These are phyloP conservation scores for Ophonus ardosiacus DNA, from an alignment of 2,888 invertebrate genomes.

Conservation along the genomic window DNA sequence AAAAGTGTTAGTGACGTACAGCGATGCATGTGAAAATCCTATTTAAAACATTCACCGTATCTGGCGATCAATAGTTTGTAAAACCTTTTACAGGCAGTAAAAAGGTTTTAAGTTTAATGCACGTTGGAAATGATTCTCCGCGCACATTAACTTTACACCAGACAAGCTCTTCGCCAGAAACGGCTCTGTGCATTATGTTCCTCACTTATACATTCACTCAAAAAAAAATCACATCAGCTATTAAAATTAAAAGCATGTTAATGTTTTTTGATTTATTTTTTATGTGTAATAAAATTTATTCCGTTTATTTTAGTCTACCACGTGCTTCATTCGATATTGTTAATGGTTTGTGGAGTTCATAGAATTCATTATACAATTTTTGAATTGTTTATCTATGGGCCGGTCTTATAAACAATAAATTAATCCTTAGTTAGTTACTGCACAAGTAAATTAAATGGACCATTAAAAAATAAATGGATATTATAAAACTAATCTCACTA, in stretches of 20 bases:
- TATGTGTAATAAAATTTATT: background rate
- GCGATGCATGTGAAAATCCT: conserved; percentile 48
- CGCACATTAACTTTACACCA: conserved; percentile 41
- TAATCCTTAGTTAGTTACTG: no score
- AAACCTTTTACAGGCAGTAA: conserved; percentile 57
- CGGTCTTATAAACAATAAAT: no score
- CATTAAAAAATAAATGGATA: no score
- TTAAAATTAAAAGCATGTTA: conserved; percentile 34
- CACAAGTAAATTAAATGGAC: no score
- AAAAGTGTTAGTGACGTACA: background rate
- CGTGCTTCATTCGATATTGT: background rate
- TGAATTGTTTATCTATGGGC: no score
- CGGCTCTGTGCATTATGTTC: conserved; percentile 7
- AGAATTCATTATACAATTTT: background rate
- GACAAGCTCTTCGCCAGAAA: background rate
- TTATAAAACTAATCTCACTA: no score
- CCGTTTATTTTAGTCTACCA: background rate
- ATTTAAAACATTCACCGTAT: conserved; percentile 48
- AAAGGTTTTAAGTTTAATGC: conserved; percentile 57
- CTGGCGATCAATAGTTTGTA: conserved; percentile 53
- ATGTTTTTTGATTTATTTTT: conserved; percentile 24
- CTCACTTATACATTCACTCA: background rate
- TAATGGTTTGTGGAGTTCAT: background rate
- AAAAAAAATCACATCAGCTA: background rate
- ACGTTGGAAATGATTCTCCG: conserved; percentile 53